Percentiles rank a stretch among this genome's conserved stretches.
phyloP scores from a whole-genome alignment of 2,113 vertebrate genomes.

The Pheucticus melanocephalus region DNA sequence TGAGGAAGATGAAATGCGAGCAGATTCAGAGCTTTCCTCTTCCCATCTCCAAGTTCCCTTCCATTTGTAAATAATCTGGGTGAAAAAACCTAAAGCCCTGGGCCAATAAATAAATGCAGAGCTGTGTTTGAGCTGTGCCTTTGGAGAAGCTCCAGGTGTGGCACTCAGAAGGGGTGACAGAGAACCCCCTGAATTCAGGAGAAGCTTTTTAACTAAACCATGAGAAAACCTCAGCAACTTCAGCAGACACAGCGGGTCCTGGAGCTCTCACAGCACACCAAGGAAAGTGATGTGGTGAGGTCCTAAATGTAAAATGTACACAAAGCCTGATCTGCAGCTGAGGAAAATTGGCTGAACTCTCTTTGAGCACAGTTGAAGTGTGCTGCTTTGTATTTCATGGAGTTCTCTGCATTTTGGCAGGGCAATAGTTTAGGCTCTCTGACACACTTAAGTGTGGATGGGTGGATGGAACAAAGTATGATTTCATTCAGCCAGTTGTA shows the following conservation, averaged over 20 bases:
- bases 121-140: neutral
- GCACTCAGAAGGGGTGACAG: neutral
- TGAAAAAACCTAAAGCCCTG: neutral
- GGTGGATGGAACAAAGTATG: slow-evolving; percentile 46
- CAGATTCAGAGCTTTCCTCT: neutral
- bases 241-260: neutral
- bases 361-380: neutral
- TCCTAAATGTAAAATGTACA: neutral
- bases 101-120: neutral
- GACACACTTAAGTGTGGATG: slow-evolving; percentile 23
- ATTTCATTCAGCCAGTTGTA: slow-evolving; percentile 65
- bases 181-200: neutral
- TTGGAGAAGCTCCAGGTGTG: neutral
- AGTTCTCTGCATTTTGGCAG: slow-evolving; percentile 18
- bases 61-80: neutral
- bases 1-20: neutral
- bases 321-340: neutral
- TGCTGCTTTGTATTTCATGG: neutral
- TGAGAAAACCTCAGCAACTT: neutral
- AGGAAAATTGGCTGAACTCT: neutral
- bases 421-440: neutral
- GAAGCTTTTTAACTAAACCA: neutral
- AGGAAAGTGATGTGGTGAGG: neutral
- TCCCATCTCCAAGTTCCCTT: neutral
- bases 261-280: neutral